Base-by-base conservation (phyloP, 2,888 invertebrate species). In the Actias luna region DNA sequence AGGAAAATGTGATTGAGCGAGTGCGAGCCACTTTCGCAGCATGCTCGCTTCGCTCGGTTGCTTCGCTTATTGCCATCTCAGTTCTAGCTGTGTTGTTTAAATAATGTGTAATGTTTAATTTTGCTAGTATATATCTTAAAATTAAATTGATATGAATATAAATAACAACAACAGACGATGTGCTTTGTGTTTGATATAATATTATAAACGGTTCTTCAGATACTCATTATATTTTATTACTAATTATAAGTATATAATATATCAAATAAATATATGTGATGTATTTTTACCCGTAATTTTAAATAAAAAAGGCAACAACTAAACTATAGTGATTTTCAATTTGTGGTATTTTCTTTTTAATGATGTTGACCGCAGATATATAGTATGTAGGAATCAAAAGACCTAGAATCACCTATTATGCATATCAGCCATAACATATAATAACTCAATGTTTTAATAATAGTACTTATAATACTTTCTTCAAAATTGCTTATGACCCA, bases 401-500 rank as follows among this genome's bases (percentile, higher is more conserved):
- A 42, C 2, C 18, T 42, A 7, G 0, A 18, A 18, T 2, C 18
- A 10, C 14, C 22, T 46, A 3, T 16, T 52, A 14, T 29, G 27
- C 27, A 52, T 52, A 2, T 55, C 29, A 29, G 29, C 29, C 22
- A 58, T 42, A 57, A 62, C 18, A 33, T 62, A 42, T 59, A 59
- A 60, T 60, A 60, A 39, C 36, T 25, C 18, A 29, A 35, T 73
- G 83, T 75, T 84, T 50, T 50, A 29, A 80, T n/a, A n/a, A n/a
- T n/a, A n/a, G n/a, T n/a, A n/a, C n/a, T n/a, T n/a, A n/a, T n/a
- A n/a, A n/a, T n/a, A n/a, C 85, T 87, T 89, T 87, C 84, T 88
- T 87, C 88, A 85, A 83, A 88, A 85, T 84, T 83, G 82, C 82
- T 86, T 83, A 85, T 81, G 84, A 84, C 73, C 82, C 80, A 82